Conservation (phyloP, 2,888 invertebrate species). For the Nysson spinosus region DNA sequence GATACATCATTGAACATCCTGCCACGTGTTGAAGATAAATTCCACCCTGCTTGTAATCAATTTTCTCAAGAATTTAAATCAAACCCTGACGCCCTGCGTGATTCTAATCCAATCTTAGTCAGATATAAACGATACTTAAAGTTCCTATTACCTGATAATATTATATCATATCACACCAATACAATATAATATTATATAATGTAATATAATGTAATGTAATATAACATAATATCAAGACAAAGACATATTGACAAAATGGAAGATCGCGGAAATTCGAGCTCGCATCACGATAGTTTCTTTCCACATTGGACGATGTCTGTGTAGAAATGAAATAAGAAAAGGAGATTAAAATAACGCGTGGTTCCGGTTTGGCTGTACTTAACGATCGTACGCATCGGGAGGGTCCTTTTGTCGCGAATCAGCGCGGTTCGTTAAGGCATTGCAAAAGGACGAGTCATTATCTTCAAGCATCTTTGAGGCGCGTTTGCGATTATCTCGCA, state of each 20-base stretch:
- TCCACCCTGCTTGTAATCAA: constrained; percentile 1
- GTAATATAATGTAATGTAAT: too few relatives aligned
- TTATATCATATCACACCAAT: too few relatives aligned
- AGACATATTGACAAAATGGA: too few relatives aligned
- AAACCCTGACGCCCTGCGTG: constrained; percentile 44
- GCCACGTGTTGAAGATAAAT: constrained; percentile 32
- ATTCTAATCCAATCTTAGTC: constrained; percentile 36
- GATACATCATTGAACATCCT: constrained; percentile 22
- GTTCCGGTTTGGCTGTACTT: constrained; percentile 4
- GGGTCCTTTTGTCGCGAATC: constrained; percentile 21
- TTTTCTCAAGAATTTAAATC: constrained; percentile 49
- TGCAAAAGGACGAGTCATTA: constrained; percentile 30
- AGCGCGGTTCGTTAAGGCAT: constrained; percentile 28
- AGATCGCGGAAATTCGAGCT: too few relatives aligned
- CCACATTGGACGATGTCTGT: too few relatives aligned
- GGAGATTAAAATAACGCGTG: constrained; percentile 5
- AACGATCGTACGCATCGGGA: constrained; percentile 12
- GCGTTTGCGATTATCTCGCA: constrained; percentile 36
- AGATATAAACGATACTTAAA: too few relatives aligned
- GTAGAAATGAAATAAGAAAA: background rate
- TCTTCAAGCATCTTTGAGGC: constrained; percentile 24
- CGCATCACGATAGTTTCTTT: too few relatives aligned
- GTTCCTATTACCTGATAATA: too few relatives aligned
- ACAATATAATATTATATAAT: too few relatives aligned
- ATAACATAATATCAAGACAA: too few relatives aligned